Percentiles rank a stretch among this genome's conserved stretches.
These are phyloP conservation scores for Chrysomallon squamiferum DNA, from an alignment of 1,140 invertebrate genomes.

Conservation along the genomic window DNA sequence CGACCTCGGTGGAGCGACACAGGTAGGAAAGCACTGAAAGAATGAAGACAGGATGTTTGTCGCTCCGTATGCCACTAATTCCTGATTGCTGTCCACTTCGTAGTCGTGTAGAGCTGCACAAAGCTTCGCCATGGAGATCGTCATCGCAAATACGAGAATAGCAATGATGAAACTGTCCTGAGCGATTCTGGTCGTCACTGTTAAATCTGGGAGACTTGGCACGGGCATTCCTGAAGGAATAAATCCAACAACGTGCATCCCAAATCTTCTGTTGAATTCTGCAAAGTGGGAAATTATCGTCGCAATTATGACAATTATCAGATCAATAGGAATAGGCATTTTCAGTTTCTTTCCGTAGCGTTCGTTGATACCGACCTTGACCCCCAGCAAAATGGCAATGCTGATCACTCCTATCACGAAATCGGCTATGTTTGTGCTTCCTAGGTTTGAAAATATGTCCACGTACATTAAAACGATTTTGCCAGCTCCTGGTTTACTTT, in stretches of 20 bases:
- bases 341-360: slow-evolving; percentile 71
- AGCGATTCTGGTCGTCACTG: slow-evolving; percentile 7
- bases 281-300: slow-evolving; percentile 19
- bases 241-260: slow-evolving; percentile 59
- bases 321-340: slow-evolving; percentile 84
- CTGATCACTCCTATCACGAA: slow-evolving; percentile 74
- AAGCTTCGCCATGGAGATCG: slow-evolving; percentile 46
- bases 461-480: slow-evolving; percentile 48
- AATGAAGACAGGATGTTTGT: slow-evolving; percentile 63
- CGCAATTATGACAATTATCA: slow-evolving; percentile 16
- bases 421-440: slow-evolving; percentile 41
- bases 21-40: slow-evolving; percentile 68
- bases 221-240: slow-evolving; percentile 61
- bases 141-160: slow-evolving; percentile 17
- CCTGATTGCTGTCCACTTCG: slow-evolving; percentile 62
- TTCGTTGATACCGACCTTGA: slow-evolving; percentile 83
- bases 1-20: slow-evolving; percentile 82
- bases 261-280: slow-evolving; percentile 36
- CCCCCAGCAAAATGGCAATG: slow-evolving; percentile 74
- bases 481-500: slow-evolving; percentile 22
- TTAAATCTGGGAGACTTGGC: slow-evolving; percentile 25
- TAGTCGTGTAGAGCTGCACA: slow-evolving; percentile 56
- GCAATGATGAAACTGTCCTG: slow-evolving; percentile 13
- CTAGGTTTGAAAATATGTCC: slow-evolving; percentile 43
- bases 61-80: slow-evolving; percentile 66